Base-by-base conservation (phyloP, 2,113 vertebrate species). In the Corydoras maculifer region DNA sequence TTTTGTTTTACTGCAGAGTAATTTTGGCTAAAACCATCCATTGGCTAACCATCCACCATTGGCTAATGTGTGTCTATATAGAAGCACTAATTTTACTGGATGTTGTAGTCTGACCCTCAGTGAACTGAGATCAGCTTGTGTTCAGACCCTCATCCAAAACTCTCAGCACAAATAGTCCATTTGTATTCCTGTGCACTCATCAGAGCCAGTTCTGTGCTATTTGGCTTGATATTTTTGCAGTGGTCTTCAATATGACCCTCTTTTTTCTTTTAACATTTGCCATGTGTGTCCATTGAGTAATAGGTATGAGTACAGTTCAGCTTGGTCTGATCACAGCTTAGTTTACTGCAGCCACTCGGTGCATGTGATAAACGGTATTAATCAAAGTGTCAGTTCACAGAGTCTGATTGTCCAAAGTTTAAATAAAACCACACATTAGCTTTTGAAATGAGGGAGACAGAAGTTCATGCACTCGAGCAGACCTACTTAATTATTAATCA, bases 41-140 rank as follows among this genome's bases (percentile, higher is more conserved):
- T 0, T 5, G n/a, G n/a, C n/a, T n/a, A n/a, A n/a, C n/a, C n/a
- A n/a, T n/a, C n/a, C n/a, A n/a, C 49, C 49, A 54, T 65, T 65
- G 31, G 66, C 70, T 61, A 77, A 57, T 61, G 70, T 66, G 67
- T 74, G 62, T 66, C 32, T 62, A 62, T n/a, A 29, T 58, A 30
- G 58, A 51, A n/a, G 8, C 32, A 66, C 50, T 65, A 10, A 51
- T 3, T 43, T 8, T 32, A 61, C 35, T 51, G 59, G 13, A 54
- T 31, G 68, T 51, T 49, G 11, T 50, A n/a, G 76, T 77, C 78
- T 77, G 80, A 75, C 77, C 73, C 62, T 69, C 74, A 80, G 79
- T 79, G 79, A 60, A 73, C 62, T 66, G 3, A 63, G 81, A 82
- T 79, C 83, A 78, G 83, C 71, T 80, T 4, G 70, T 59, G 58